Base-by-base conservation (phyloP, 2,888 invertebrate species). In the Sarcophaga carnaria region DNA sequence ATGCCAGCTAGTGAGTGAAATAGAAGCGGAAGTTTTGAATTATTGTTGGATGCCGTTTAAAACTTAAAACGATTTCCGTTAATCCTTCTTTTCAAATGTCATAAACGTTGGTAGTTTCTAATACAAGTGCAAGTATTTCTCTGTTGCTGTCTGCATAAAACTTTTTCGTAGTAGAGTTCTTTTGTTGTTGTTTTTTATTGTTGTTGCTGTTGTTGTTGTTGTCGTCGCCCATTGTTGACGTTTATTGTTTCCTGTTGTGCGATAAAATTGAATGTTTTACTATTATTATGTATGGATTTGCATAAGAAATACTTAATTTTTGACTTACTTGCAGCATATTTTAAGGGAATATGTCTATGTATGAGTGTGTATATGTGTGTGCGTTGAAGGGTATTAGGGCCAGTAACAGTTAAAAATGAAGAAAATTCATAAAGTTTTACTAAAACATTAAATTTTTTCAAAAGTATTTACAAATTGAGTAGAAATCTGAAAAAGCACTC, bases 221-320 rank as follows among this genome's bases (percentile, higher is more conserved):
- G 22, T 62, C 11, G 69, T 72, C 71, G 45, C 77, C 64, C 62
- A 66, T 70, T 85, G 66, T 76, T 84, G 84, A 86, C 76, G 79
- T 86, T 83, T 85, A 86, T 85, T 88, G 84, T 84, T 86, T 88
- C 88, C 86, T 85, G 84, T 85, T 86, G 88, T 85, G 84, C 71
- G 67, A 71, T 81, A 67, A 84, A 86, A 88, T 84, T 84, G 79
- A 85, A 82, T 84, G 70, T 76, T 80, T 79, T 70, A 78, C 70
- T 80, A 59, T 80, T 76, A 83, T 83, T 86, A 69, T 71, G 60
- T 59, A 80, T 75, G 66, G 59, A 87, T 87, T 84, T 84, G 78
- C 80, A 80, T 87, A 78, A 70, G 72, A 80, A 80, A 80, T 85
- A 70, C 25, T 72, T 72, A 71, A 60, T 78, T 83, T 71, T 45